Evolutionary conservation across 2,113 vertebrate genomes (phyloP).

Genomic region (Dunckerocampus dactyliophorus): DNA sequence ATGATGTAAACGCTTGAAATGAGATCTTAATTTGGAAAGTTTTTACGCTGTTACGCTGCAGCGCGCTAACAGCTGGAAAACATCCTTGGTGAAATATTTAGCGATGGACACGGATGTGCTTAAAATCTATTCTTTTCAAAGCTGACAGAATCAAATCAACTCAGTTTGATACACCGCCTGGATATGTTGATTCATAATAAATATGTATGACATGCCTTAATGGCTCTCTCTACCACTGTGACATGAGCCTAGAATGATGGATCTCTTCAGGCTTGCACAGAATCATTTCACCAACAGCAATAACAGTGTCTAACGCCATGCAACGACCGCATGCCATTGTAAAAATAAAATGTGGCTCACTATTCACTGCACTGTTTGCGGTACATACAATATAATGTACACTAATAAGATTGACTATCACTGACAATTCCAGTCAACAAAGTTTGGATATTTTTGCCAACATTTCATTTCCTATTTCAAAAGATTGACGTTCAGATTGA

Average conservation of each 20-base stretch:
- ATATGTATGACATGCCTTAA: constrained; percentile 46
- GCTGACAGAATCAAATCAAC: constrained; percentile 33
- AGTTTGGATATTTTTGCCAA: no score
- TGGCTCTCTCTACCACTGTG: constrained; percentile 21
- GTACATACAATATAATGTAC: no score
- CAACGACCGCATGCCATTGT: no score
- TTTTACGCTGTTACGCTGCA: constrained; percentile 25
- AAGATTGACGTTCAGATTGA: no score
- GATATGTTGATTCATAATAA: constrained; percentile 42
- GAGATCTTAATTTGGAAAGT: constrained; percentile 29
- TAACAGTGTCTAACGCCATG: no score
- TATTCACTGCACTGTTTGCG: no score
- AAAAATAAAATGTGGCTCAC: no score
- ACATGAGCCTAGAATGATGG: constrained; percentile 28
- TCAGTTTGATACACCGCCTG: constrained; percentile 27
- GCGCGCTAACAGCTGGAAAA: constrained; percentile 14
- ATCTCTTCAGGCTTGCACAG: no score
- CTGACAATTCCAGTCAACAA: no score
- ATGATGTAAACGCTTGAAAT: constrained; percentile 62
- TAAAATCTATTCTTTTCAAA: constrained; percentile 38
- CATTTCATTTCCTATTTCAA: no score
- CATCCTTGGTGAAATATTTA: constrained; percentile 24
- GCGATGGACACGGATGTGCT: constrained; percentile 33
- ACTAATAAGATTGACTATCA: no score
- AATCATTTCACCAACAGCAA: no score